Percentiles rank a stretch among this genome's conserved stretches.
These are phyloP conservation scores for Psophia crepitans DNA, from an alignment of 2,113 vertebrate species.

Conservation along the genomic window DNA sequence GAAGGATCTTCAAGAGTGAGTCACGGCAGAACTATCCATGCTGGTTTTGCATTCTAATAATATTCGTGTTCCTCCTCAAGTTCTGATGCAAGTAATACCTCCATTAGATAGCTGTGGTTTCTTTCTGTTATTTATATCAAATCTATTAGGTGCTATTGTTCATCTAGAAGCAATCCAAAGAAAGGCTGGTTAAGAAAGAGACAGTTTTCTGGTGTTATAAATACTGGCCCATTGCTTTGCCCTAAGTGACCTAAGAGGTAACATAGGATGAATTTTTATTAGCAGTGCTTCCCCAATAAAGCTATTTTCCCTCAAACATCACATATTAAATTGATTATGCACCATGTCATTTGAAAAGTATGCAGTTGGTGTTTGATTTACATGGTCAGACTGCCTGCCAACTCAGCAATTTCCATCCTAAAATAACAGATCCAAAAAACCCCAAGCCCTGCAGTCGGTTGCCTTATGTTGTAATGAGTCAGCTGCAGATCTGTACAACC, in stretches of 20 bases:
- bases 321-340: constrained; percentile 64
- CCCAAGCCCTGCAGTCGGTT: not conserved
- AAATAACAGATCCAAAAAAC: constrained; percentile 56
- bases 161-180: constrained; percentile 19
- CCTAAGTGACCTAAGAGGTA: constrained; percentile 33
- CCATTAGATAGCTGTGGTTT: not conserved
- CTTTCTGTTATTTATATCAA: not conserved
- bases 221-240: not conserved
- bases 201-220: not conserved
- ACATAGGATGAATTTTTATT: constrained; percentile 8
- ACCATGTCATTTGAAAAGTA: constrained; percentile 65
- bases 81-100: not conserved
- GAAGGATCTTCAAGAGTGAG: not conserved
- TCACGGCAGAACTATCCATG: not conserved
- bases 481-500: constrained; percentile 52
- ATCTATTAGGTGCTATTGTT: not conserved
- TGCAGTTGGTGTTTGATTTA: constrained; percentile 60
- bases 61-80: not conserved
- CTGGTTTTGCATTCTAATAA: not conserved
- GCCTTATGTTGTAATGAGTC: constrained; percentile 58
- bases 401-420: constrained; percentile 61
- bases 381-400: constrained; percentile 39
- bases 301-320: constrained; percentile 52
- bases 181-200: constrained; percentile 36
- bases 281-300: constrained; percentile 29